Evolutionary conservation across 64 coral and sea anemone species (phyloP).

Genomic region (Pocillopora verrucosa): DNA sequence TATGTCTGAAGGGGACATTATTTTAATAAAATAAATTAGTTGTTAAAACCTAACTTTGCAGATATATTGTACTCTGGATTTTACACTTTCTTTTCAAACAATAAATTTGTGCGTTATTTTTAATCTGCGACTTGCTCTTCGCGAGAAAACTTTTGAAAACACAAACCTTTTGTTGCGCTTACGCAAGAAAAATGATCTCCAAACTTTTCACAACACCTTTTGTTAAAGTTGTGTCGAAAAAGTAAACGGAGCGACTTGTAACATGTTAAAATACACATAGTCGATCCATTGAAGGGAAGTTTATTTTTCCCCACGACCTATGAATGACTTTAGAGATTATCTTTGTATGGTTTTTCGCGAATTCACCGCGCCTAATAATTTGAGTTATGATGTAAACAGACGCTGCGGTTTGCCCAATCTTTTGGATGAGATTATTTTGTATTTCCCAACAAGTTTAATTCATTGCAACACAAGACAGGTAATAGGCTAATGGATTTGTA

Average conservation of each 20-base stretch:
- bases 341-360: background rate
- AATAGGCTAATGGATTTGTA: conserved; percentile 45
- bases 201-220: conserved; percentile 6
- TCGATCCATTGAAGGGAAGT: background rate
- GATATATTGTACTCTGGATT: no score
- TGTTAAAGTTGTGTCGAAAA: background rate
- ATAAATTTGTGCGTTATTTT: no score
- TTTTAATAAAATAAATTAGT: background rate
- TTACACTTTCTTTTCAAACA: no score
- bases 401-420: conserved; percentile 29
- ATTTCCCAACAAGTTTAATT: conserved; percentile 40
- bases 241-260: conserved; percentile 22
- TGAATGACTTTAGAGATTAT: conserved; percentile 19
- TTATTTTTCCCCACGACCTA: background rate
- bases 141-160: background rate
- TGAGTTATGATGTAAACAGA: conserved; percentile 33
- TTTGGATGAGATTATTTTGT: conserved; percentile 26
- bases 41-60: background rate
- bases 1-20: background rate
- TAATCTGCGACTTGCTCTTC: background rate
- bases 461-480: conserved; percentile 31
- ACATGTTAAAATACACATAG: conserved; percentile 45
- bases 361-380: conserved; percentile 20
- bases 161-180: background rate
- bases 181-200: background rate